These are phyloP conservation scores for Holothuria leucospilota DNA, from an alignment of 53 echinoderm and acorn worm genomes.

Conservation along the genomic window DNA sequence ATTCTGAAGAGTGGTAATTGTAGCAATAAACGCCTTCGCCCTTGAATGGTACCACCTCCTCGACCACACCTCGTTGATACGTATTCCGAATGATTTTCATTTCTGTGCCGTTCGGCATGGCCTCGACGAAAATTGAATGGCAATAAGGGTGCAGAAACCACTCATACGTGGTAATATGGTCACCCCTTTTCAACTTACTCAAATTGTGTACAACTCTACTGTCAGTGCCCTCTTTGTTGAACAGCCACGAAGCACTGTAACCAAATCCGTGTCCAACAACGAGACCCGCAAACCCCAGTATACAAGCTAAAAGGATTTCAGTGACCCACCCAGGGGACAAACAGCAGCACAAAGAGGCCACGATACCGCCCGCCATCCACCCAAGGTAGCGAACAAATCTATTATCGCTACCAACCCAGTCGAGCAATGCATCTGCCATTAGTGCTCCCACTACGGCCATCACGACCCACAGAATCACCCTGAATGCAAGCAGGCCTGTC, in stretches of 20 bases:
- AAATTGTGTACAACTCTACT: not conserved
- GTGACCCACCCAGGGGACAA: constrained; percentile 2
- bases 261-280: not conserved
- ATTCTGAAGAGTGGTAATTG: constrained; percentile 10
- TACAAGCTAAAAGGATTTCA: constrained; percentile 3
- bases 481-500: not conserved
- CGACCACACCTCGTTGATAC: constrained; percentile 15
- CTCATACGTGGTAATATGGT: constrained; percentile 34
- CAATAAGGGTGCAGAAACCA: constrained; percentile 40
- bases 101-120: constrained; percentile 15
- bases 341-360: not conserved
- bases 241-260: constrained; percentile 8
- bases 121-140: constrained; percentile 25
- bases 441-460: not conserved
- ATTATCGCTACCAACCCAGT: constrained; percentile 1
- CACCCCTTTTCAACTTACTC: not conserved
- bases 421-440: not conserved
- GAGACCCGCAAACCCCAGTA: constrained; percentile 5
- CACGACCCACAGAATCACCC: not conserved
- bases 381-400: constrained; percentile 3
- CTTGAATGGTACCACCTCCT: constrained; percentile 17
- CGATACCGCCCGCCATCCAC: constrained; percentile 23
- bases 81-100: constrained; percentile 36
- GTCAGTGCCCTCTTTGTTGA: not conserved
- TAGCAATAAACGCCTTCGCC: not conserved